These are phyloP conservation scores for Sylvia borin DNA, from an alignment of 2,797 vertebrate genomes.

Conservation along the genomic window DNA sequence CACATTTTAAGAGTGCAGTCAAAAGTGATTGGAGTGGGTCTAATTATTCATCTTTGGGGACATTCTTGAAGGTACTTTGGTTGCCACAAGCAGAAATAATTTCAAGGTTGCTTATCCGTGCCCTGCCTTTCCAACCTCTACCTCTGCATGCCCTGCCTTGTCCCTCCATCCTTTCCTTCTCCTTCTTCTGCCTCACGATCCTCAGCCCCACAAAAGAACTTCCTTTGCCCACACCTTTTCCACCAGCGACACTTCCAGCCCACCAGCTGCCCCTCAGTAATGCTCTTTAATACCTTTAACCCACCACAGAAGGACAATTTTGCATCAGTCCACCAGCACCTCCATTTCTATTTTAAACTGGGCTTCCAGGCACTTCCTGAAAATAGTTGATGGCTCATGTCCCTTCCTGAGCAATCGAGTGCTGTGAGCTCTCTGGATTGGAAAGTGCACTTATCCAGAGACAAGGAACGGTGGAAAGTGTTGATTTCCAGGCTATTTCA, in stretches of 20 bases:
- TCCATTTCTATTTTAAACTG: conserved; percentile 43
- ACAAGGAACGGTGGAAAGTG: conserved; percentile 30
- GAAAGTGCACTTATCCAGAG: conserved; percentile 39
- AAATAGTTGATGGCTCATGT: neutral
- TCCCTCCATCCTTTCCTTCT: neutral
- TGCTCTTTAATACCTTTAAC: neutral
- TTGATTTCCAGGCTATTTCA: conserved; percentile 14
- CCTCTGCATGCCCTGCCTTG: neutral
- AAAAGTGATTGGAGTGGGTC: rapidly evolving
- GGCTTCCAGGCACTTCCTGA: conserved; percentile 36
- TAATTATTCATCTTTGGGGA: neutral
- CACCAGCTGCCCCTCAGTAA: neutral
- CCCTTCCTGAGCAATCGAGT: conserved; percentile 11
- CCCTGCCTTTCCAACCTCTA: neutral
- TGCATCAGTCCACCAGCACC: conserved; percentile 34
- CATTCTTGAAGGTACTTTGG: neutral
- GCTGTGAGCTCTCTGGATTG: neutral
- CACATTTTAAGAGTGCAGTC: neutral
- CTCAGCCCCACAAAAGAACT: neutral
- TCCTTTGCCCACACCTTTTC: neutral
- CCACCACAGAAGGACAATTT: neutral
- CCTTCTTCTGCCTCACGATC: neutral
- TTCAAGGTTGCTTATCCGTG: neutral
- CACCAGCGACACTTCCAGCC: neutral
- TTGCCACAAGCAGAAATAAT: neutral